Base-by-base conservation (phyloP, 37 sponge, comb jelly and placozoan species). In the Eunapius fragilis region DNA sequence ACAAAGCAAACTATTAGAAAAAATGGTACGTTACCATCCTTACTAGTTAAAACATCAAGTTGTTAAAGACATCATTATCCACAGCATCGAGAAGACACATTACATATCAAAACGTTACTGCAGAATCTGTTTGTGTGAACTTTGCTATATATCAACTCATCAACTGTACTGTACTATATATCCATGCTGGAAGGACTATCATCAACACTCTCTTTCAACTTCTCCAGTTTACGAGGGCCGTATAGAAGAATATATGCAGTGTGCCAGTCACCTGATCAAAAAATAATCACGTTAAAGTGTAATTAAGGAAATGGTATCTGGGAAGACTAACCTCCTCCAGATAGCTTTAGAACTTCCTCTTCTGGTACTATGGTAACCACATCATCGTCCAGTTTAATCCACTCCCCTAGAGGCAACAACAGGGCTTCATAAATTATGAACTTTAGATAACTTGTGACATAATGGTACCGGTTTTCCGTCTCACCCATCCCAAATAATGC, bases 331-430 rank as follows among this genome's bases (percentile, higher is more conserved):
- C 96, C 99, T 71, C 99, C 99, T 41, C 99, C 99, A 49, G 96
- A 95, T 14, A 99, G 90, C 79, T 99, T 99, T 37, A 95, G 85
- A 30, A 99, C 80, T 0, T 95, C 96, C 37, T 97, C 99, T 24
- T 95, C 94, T 25, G 76, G 82, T 31, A 99, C 94, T 19, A 87
- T 17, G 31, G 89, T 80, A 17, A 99, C 92, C 33, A 89, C 87
- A 68, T 97, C 99, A 88, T 99, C 99, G 79, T 99, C 99, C 41
- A 94, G 90, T 82, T 94, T 97, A 31, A 95, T 50, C 99, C 99
- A 99, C 35, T 90, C 72, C 49, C 80, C 95, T 94, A 72, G 38
- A 37, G 0, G 1, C 75, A 25, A 11, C 13, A 17, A 26, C 2
- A 32, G 41, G 41, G 41, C 87, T 25, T 75, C 70, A 31, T 67